Percentiles rank a stretch among this genome's conserved stretches.
Conservation (phyloP, 2,113 vertebrate genomes). For the Rhea pennata region DNA sequence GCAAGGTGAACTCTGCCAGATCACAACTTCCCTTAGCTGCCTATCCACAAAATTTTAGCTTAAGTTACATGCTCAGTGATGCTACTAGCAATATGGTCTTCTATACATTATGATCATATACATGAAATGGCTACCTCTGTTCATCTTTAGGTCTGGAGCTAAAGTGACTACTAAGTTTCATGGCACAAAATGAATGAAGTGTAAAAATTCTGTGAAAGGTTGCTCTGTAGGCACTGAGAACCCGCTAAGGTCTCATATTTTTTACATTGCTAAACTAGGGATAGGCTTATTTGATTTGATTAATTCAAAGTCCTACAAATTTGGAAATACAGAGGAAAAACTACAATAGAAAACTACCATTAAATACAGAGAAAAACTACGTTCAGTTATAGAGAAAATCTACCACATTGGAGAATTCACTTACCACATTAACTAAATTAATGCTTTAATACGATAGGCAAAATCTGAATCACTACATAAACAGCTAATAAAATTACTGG, state of each 20-base stretch:
- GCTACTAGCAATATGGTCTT: not conserved
- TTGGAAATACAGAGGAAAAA: not conserved
- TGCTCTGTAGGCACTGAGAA: not conserved
- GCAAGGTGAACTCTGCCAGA: not conserved
- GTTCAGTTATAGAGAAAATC: not conserved
- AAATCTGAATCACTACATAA: conserved; percentile 10
- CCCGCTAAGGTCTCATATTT: not conserved
- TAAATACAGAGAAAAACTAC: too few relatives aligned
- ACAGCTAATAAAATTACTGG: not conserved
- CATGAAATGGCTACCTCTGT: not conserved
- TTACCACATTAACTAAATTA: not conserved
- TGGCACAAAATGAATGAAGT: not conserved
- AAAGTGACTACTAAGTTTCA: not conserved
- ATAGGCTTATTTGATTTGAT: not conserved
- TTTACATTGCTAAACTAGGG: not conserved
- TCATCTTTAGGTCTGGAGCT: not conserved
- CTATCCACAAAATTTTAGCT: not conserved
- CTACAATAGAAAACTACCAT: not conserved
- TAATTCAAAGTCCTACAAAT: not conserved
- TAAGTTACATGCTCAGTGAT: not conserved
- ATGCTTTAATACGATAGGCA: not conserved
- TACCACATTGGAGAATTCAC: not conserved
- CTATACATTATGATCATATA: not conserved
- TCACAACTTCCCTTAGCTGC: not conserved
- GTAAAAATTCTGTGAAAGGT: not conserved